Evolutionary conservation across 2,113 vertebrate species (phyloP).

Genomic region (Malaclemys terrapin): DNA sequence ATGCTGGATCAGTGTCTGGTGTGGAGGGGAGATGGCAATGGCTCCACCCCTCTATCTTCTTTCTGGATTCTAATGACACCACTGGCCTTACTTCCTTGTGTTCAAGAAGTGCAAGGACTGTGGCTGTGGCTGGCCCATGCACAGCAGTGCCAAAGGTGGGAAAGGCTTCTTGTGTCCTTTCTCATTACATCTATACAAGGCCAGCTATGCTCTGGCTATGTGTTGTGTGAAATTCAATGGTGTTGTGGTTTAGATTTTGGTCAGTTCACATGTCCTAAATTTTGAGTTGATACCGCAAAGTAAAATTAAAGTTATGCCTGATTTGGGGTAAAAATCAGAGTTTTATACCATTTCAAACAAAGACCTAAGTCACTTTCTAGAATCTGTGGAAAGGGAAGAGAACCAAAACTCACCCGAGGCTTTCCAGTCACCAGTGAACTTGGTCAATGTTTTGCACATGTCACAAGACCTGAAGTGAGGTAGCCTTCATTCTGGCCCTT

Average conservation of each 20-base stretch:
- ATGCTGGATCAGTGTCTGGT: neutral
- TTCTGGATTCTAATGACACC: neutral
- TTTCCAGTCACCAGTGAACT: conserved; percentile 37
- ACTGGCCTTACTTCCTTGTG: neutral
- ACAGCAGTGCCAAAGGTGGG: neutral
- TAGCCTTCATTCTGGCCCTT: conserved; percentile 16
- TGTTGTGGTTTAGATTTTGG: conserved; percentile 10
- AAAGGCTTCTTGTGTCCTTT: neutral
- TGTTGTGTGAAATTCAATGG: accelerated
- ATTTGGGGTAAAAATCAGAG: conserved; percentile 25
- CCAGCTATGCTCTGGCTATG: neutral
- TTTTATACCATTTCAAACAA: conserved; percentile 54
- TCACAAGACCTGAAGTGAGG: conserved; percentile 27
- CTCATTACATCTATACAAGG: neutral
- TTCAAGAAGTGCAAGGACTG: neutral
- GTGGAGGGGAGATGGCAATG: neutral
- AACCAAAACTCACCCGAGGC: conserved; percentile 43
- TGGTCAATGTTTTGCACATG: conserved; percentile 50
- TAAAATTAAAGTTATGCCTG: neutral
- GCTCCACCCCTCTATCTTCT: neutral
- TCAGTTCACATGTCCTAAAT: neutral
- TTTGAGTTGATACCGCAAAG: accelerated
- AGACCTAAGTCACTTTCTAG: conserved; percentile 53
- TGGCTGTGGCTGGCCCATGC: accelerated
- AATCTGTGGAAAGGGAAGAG: neutral